A percentile compares a stretch with the other conserved stretches of the same genome.
Evolutionary conservation across 37 sponge, comb jelly and placozoan genomes (phyloP).

Genomic region (Aphrocallistes beatrix): DNA sequence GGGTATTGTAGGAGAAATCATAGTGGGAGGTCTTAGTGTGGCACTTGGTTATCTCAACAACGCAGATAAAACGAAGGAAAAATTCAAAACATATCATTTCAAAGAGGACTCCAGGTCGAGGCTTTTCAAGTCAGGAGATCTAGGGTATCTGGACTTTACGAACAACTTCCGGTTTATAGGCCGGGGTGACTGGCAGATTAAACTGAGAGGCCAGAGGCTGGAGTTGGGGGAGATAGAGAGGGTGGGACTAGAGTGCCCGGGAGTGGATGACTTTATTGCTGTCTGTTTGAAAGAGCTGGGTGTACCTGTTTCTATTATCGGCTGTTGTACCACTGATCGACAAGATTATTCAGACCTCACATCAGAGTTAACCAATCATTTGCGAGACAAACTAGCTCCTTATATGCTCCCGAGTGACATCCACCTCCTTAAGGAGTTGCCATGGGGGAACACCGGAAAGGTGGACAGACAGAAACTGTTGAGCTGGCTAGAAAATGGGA

Average conservation of each 20-base stretch:
- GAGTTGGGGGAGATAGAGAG: conserved; percentile 38
- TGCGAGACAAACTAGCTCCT: conserved; percentile 23
- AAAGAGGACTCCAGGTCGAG: not conserved
- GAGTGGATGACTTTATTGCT: conserved; percentile 19
- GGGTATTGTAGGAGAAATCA: not conserved
- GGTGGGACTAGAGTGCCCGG: not conserved
- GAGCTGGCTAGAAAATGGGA: not conserved
- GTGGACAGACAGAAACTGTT: conserved; percentile 22
- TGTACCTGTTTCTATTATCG: conserved; percentile 22
- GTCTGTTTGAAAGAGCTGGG: not conserved
- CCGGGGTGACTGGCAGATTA: conserved; percentile 40
- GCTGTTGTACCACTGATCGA: conserved; percentile 20
- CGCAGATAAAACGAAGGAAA: not conserved
- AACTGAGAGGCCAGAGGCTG: conserved; percentile 48
- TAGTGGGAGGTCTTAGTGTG: conserved; percentile 32
- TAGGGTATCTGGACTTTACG: conserved; percentile 22
- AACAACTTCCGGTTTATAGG: conserved; percentile 33
- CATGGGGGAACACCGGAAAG: conserved; percentile 32
- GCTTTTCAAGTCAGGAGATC: conserved; percentile 35
- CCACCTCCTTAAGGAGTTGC: conserved; percentile 22
- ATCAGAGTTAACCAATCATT: not conserved
- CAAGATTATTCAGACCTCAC: not conserved
- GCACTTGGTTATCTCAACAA: conserved; percentile 27
- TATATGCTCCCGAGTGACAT: conserved; percentile 45
- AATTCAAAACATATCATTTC: conserved; percentile 23